Evolutionary conservation across 2,888 invertebrate genomes (phyloP), one percentile per base, ranked within the genome.

Genomic region (Acrobasis suavella): DNA sequence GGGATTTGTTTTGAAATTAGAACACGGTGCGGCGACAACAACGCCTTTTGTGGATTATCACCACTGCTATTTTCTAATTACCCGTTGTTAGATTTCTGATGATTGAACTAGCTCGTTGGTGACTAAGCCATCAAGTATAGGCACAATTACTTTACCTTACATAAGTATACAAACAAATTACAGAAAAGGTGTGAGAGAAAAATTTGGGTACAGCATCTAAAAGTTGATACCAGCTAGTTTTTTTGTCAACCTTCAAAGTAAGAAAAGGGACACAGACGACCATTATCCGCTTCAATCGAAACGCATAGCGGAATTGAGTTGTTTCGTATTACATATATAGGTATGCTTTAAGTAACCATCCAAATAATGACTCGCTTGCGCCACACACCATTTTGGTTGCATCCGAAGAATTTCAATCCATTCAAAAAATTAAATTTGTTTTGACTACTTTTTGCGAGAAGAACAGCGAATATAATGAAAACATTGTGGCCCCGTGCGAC

Each of bases 1-100:
- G 86, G 86, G 89, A 89, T 90, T 91, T 91, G 91, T 91, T 91
- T 90, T 90, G 91, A 91, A 91, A 91, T 87, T 89, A 83, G 89
- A 89, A 84, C 89, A 85, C 84, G 77, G 75, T 75, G 75, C 82
- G 81, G 79, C 83, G 81, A 86, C 86, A 84, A 82, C 85, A 82
- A 83, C 82, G 82, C 86, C 85, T 85, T 88, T 85, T 83, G 81
- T 81, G 83, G 89, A 89, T 86, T 89, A 89, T 87, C 86, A 83
- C 78, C 76, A 78, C 81, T 81, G 83, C 84, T 82, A 82, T 85
- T 87, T 85, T 85, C 78, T 87, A 86, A 86, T 83, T 85, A 86
- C 76, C 78, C 72, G 61, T 61, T 64, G 64, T 54, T 58, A 59
- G 54, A 59, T 60, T 64, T 63, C 64, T 62, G 61, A 32, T 50